phyloP scores from a whole-genome alignment of 2,888 invertebrate species.

The Heliconius ismenius region DNA sequence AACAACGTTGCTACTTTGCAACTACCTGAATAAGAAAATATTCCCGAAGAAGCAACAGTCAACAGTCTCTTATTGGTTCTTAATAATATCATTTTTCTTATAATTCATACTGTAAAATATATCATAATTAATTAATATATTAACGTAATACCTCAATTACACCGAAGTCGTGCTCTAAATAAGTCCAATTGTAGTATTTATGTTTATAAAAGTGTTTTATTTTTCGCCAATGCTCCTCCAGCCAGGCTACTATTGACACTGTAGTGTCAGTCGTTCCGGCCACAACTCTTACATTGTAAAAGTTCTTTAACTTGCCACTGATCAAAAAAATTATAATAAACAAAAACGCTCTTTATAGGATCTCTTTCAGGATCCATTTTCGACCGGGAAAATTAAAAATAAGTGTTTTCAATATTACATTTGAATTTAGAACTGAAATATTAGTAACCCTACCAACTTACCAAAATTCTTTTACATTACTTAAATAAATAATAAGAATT shows the following conservation, averaged over 20 bases:
- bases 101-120: not conserved
- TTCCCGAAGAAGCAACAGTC: too few species aligned
- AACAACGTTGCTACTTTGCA: not conserved
- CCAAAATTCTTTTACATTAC: too few species aligned
- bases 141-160: conserved; percentile 41
- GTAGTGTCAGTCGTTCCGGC: conserved; percentile 43
- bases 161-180: conserved; percentile 45
- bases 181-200: conserved; percentile 39
- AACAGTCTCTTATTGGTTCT: too few species aligned
- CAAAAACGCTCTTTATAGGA: too few species aligned
- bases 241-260: conserved; percentile 27
- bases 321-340: conserved; percentile 3
- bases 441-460: too few species aligned
- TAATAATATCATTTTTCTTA: not conserved
- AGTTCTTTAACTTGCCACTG: conserved; percentile 31
- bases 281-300: conserved; percentile 40
- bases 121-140: not conserved
- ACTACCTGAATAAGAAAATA: not conserved
- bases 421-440: too few species aligned
- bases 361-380: too few species aligned
- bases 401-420: too few species aligned
- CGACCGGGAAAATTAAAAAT: too few species aligned
- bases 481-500: too few species aligned
- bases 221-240: conserved; percentile 44
- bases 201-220: conserved; percentile 44